Percentiles rank a stretch among this genome's conserved stretches.
Conservation (phyloP, 2,888 invertebrate species). For the Schrankia costaestrigalis region DNA sequence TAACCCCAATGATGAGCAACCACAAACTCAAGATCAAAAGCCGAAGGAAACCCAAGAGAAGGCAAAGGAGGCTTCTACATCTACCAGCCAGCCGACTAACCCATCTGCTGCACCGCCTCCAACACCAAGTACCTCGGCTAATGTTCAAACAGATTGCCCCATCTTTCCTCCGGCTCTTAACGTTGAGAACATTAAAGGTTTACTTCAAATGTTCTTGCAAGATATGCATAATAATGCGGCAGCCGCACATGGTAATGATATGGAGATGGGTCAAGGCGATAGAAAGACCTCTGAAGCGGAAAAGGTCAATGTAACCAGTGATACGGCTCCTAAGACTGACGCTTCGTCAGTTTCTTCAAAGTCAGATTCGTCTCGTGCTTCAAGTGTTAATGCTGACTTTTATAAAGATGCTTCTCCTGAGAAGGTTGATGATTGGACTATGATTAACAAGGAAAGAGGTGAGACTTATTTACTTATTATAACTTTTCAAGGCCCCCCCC, state of each 20-base stretch:
- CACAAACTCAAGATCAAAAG: constrained; percentile 13
- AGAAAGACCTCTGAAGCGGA: constrained; percentile 28
- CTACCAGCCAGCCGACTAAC: no score
- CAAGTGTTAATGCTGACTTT: constrained; percentile 17
- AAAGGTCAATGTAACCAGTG: constrained; percentile 2
- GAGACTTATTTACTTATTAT: constrained; percentile 8
- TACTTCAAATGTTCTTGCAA: constrained; percentile 10
- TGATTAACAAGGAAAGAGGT: constrained; percentile 69
- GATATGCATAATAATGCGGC: constrained; percentile 9
- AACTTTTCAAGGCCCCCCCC: not conserved
- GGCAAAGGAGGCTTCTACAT: constrained; percentile 17
- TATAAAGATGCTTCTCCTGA: constrained; percentile 49
- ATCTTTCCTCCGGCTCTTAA: not conserved
- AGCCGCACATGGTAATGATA: constrained; percentile 29
- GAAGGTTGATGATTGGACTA: constrained; percentile 61
- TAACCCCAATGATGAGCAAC: constrained; percentile 33
- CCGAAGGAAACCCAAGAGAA: constrained; percentile 19
- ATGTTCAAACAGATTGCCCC: constrained; percentile 6
- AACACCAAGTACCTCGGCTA: constrained; percentile 13
- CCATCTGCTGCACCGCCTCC: no score
- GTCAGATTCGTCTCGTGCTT: constrained; percentile 28
- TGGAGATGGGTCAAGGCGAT: constrained; percentile 44
- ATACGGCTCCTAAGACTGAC: not conserved
- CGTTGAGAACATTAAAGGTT: constrained; percentile 1
- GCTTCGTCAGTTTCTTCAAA: constrained; percentile 11